Evolutionary conservation across 2,113 vertebrate species (phyloP).

Genomic region (Brachionichthys hirsutus): DNA sequence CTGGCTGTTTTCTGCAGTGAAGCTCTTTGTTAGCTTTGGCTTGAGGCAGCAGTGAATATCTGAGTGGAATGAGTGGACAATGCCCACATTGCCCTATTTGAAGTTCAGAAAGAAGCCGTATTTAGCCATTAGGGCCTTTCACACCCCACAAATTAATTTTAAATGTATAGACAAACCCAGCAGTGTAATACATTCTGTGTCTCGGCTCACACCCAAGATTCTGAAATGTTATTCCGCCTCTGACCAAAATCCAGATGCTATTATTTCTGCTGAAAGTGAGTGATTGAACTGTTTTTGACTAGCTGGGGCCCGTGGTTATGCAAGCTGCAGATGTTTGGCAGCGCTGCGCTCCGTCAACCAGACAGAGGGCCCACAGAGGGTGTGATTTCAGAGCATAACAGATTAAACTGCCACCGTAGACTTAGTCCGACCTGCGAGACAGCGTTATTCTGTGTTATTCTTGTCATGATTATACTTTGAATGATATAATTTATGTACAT

Average conservation of each 20-base stretch:
- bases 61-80: too few relatives aligned
- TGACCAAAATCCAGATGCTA: constrained; percentile 52
- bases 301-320: constrained; percentile 49
- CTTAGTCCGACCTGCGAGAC: background rate
- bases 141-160: constrained; percentile 5
- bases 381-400: constrained; percentile 46
- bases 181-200: background rate
- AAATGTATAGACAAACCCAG: constrained; percentile 5
- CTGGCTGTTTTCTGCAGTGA: too few relatives aligned
- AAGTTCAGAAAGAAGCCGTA: too few relatives aligned
- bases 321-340: constrained; percentile 69
- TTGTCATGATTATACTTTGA: background rate
- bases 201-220: constrained; percentile 24
- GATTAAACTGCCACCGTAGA: constrained; percentile 15
- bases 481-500: background rate
- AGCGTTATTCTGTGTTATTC: background rate
- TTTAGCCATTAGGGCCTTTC: too few relatives aligned
- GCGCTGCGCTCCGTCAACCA: constrained; percentile 32
- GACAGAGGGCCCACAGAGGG: constrained; percentile 16
- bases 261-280: constrained; percentile 47
- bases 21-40: too few relatives aligned
- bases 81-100: too few relatives aligned
- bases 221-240: constrained; percentile 41
- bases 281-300: constrained; percentile 36
- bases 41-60: too few relatives aligned